phyloP scores from a whole-genome alignment of 2,113 vertebrate species.

The Lophura nycthemera region DNA sequence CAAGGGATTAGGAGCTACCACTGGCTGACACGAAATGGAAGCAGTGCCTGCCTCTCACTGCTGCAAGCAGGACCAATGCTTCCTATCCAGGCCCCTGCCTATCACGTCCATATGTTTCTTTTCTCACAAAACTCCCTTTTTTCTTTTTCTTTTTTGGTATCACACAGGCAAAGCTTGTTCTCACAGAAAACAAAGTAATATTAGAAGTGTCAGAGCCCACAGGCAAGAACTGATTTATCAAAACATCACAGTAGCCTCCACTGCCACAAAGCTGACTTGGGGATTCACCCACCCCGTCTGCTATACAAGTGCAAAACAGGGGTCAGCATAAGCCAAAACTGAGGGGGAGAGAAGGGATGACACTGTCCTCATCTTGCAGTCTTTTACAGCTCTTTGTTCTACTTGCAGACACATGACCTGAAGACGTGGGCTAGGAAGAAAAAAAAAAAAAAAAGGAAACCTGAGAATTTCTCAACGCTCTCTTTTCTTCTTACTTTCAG shows the following conservation, averaged over 20 bases:
- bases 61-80: background rate
- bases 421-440: background rate
- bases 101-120: background rate
- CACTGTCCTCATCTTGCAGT: background rate
- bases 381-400: background rate
- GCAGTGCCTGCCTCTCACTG: background rate
- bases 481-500: background rate
- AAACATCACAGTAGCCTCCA: background rate
- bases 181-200: background rate
- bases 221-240: constrained; percentile 21
- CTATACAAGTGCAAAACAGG: background rate
- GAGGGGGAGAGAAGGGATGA: background rate
- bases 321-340: background rate
- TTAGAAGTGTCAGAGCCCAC: background rate
- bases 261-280: constrained; percentile 14
- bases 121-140: background rate
- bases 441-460: background rate
- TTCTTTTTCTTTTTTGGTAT: background rate
- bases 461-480: background rate
- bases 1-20: background rate
- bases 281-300: constrained; percentile 6
- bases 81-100: background rate
- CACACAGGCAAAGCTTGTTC: background rate
- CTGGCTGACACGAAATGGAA: background rate
- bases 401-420: background rate